Percentiles rank a stretch among this genome's conserved stretches.
phyloP scores from a whole-genome alignment of 2,113 vertebrate species.

The Trachemys scripta region DNA sequence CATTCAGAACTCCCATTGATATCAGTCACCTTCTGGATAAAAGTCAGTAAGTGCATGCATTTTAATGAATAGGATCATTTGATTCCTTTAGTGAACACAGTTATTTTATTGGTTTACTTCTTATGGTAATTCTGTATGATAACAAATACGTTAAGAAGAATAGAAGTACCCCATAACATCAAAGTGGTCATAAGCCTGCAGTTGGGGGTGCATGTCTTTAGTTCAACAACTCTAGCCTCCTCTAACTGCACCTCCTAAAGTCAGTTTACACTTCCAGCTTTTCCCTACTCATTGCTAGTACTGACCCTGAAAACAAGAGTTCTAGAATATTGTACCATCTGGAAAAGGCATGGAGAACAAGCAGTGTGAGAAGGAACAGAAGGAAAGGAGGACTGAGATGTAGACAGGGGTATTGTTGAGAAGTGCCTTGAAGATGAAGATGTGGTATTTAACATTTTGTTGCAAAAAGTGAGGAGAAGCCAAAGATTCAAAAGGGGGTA shows the following conservation, averaged over 20 bases:
- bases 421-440: background rate
- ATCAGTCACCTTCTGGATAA: background rate
- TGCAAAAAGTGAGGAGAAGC: background rate
- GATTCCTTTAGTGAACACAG: background rate
- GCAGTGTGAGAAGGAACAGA: background rate
- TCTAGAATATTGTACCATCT: background rate
- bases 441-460: background rate
- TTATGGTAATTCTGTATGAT: background rate
- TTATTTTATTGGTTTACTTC: background rate
- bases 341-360: background rate
- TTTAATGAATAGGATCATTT: background rate
- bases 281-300: background rate
- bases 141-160: background rate
- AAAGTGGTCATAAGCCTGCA: background rate
- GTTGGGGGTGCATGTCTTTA: background rate
- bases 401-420: background rate
- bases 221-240: background rate
- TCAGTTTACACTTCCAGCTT: background rate
- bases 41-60: constrained; percentile 37
- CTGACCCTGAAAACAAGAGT: background rate
- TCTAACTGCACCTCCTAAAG: background rate
- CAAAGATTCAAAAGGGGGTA: background rate
- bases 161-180: background rate
- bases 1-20: constrained; percentile 20
- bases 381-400: background rate